These are phyloP conservation scores for Sphinx pinastri DNA, from an alignment of 2,888 invertebrate genomes.

Conservation along the genomic window DNA sequence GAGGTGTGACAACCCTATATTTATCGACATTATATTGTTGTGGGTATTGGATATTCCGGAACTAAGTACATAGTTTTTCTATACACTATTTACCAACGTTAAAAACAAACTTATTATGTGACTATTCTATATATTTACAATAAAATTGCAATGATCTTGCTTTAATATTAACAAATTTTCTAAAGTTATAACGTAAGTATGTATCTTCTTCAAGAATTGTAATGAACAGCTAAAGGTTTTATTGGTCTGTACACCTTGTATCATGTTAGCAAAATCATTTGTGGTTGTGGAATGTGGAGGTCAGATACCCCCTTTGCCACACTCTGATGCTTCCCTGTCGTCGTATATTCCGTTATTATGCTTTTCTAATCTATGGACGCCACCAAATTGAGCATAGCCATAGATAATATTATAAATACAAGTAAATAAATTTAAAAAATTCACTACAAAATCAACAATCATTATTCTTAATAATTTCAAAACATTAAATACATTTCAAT, in stretches of 20 bases:
- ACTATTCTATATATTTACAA: conserved; percentile 17
- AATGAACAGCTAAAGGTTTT: background rate
- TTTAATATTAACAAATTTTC: background rate
- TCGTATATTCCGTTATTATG: conserved; percentile 4
- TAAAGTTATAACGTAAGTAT: background rate
- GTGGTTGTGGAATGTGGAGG: background rate
- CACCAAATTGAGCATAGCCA: conserved; percentile 18
- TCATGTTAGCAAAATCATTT: no score
- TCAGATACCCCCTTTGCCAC: background rate
- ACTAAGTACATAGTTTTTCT: background rate
- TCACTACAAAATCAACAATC: conserved; percentile 16
- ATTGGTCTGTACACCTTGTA: background rate
- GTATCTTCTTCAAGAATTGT: background rate
- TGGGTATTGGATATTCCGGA: background rate
- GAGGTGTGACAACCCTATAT: no score
- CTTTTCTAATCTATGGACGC: conserved; percentile 16
- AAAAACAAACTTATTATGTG: background rate
- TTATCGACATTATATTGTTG: no score
- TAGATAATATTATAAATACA: background rate
- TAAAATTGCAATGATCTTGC: background rate
- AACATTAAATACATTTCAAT: background rate
- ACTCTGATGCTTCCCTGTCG: conserved; percentile 2
- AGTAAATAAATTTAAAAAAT: background rate
- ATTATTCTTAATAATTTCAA: background rate
- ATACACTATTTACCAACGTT: background rate